phyloP scores from a whole-genome alignment of 2,113 vertebrate species.

The Nesogale talazaci region DNA sequence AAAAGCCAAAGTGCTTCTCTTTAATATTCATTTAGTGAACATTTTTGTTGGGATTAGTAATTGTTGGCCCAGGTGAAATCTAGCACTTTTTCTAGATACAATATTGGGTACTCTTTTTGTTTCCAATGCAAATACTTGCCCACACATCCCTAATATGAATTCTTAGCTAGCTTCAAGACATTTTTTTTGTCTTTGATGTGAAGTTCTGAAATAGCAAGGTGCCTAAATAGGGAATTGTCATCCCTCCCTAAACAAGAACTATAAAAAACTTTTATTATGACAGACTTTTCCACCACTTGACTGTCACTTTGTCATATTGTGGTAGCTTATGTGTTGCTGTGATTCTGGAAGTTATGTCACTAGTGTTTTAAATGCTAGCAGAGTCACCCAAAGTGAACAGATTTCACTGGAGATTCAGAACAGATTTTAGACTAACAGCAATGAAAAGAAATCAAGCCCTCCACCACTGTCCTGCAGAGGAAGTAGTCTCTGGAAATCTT shows the following conservation, averaged over 20 bases:
- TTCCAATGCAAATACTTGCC: background rate
- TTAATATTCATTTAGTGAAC: background rate
- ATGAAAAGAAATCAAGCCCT: no score
- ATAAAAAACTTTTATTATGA: conserved; percentile 24
- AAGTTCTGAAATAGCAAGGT: background rate
- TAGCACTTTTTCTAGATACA: background rate
- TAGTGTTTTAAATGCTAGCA: no score
- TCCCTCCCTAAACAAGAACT: background rate
- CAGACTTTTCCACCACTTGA: background rate
- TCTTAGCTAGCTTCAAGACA: background rate
- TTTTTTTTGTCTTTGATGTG: background rate
- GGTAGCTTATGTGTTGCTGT: no score
- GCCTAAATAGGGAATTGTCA: background rate
- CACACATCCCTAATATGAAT: background rate
- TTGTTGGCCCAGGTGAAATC: background rate
- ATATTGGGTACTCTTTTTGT: background rate
- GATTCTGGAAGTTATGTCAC: no score
- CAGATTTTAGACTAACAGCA: no score
- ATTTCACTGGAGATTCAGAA: no score
- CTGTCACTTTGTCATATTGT: no score
- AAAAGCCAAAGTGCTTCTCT: background rate
- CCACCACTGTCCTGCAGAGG: no score
- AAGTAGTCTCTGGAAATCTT: no score
- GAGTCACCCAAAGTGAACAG: no score
- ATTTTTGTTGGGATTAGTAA: background rate